A percentile compares a stretch with the other conserved stretches of the same genome.
phyloP scores from a whole-genome alignment of 2,888 invertebrate species.

The Catocala nupta region DNA sequence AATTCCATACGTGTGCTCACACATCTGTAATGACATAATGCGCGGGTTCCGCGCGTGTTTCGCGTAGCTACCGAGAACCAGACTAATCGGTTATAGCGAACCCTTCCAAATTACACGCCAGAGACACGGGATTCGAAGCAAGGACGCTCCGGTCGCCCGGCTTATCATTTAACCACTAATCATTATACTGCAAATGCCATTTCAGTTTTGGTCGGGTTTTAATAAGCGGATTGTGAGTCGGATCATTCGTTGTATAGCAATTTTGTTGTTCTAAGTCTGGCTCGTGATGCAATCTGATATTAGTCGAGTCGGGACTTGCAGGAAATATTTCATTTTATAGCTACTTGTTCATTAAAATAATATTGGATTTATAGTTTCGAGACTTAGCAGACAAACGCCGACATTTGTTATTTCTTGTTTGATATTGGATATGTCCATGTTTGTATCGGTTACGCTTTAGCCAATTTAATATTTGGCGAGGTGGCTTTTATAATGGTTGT shows the following conservation, averaged over 20 bases:
- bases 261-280: slow-evolving; percentile 70
- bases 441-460: neutral
- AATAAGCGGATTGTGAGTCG: slow-evolving; percentile 74
- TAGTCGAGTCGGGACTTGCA: slow-evolving; percentile 50
- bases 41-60: slow-evolving; percentile 61
- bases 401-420: slow-evolving; percentile 33
- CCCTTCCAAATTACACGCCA: slow-evolving; percentile 83
- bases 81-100: slow-evolving; percentile 84
- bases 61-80: slow-evolving; percentile 81
- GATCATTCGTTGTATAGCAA: slow-evolving; percentile 72
- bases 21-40: slow-evolving; percentile 82
- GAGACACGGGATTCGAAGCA: slow-evolving; percentile 85
- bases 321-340: slow-evolving; percentile 52
- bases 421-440: neutral
- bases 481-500: neutral
- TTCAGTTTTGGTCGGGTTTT: slow-evolving; percentile 79
- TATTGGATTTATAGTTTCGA: slow-evolving; percentile 29
- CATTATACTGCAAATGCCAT: slow-evolving; percentile 84
- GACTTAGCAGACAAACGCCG: slow-evolving; percentile 39
- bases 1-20: slow-evolving; percentile 62
- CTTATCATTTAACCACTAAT: slow-evolving; percentile 85
- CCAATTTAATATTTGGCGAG: neutral
- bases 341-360: slow-evolving; percentile 44
- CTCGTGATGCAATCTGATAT: slow-evolving; percentile 63
- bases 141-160: slow-evolving; percentile 82